Conservation (phyloP, 92 coral and sea anemone species). For the Virgularia gustaviana region DNA sequence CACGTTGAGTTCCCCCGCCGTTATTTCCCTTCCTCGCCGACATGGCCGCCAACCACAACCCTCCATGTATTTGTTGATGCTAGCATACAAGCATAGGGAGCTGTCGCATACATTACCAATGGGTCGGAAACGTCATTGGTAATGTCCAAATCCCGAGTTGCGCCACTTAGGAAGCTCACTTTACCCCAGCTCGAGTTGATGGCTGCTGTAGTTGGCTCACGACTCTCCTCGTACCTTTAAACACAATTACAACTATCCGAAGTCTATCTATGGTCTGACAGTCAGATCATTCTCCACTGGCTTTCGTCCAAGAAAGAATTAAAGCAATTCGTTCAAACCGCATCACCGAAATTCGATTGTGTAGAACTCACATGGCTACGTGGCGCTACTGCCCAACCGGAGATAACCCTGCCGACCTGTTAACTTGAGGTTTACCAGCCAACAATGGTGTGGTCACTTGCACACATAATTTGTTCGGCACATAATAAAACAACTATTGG, state of each 20-base stretch:
- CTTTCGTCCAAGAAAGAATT: too few relatives aligned
- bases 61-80: conserved; percentile 53
- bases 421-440: conserved; percentile 16
- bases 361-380: too few relatives aligned
- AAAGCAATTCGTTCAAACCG: too few relatives aligned
- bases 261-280: conserved; percentile 14
- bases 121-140: conserved; percentile 25
- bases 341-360: too few relatives aligned
- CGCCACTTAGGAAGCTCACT: conserved; percentile 21
- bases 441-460: too few relatives aligned
- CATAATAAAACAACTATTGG: too few relatives aligned
- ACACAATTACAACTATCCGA: not conserved
- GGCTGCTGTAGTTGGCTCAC: not conserved
- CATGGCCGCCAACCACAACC: not conserved
- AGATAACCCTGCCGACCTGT: conserved; percentile 14
- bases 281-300: too few relatives aligned
- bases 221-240: not conserved
- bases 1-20: too few relatives aligned
- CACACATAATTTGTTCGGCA: too few relatives aligned
- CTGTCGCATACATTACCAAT: conserved; percentile 37
- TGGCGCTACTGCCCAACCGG: conserved; percentile 16
- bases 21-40: conserved; percentile 14
- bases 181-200: conserved; percentile 13
- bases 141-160: conserved; percentile 3
- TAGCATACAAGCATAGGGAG: conserved; percentile 52